Conservation (phyloP, 2,888 invertebrate genomes). For the Caradrina clavipalpis region DNA sequence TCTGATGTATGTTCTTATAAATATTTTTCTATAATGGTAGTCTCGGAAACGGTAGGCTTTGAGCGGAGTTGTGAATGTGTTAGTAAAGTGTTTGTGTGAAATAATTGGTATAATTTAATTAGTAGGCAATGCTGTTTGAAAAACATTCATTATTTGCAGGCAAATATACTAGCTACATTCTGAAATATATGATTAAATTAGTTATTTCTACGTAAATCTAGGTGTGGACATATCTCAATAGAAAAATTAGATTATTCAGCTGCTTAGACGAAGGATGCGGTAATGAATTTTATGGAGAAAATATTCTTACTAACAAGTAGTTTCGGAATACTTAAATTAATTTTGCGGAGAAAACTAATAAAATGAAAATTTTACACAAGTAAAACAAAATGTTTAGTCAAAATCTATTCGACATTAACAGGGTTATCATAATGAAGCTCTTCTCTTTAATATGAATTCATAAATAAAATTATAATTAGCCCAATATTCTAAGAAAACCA, state of each 20-base stretch:
- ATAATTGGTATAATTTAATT: slow-evolving; percentile 35
- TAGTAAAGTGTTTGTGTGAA: slow-evolving; percentile 32
- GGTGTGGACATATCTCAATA: slow-evolving; percentile 59
- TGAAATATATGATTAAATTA: slow-evolving; percentile 29
- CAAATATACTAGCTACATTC: slow-evolving; percentile 21
- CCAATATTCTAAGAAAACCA: slow-evolving; percentile 9
- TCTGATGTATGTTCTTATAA: slow-evolving; percentile 60
- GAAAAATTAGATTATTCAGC: slow-evolving; percentile 34
- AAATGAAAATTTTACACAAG: slow-evolving; percentile 15
- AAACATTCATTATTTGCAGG: slow-evolving; percentile 37
- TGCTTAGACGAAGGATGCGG: slow-evolving; percentile 26
- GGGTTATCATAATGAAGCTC: slow-evolving; percentile 9
- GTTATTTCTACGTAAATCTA: slow-evolving; percentile 41
- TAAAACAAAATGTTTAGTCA: slow-evolving; percentile 6
- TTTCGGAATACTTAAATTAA: not conserved
- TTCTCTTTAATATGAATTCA: not conserved
- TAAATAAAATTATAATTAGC: slow-evolving; percentile 18
- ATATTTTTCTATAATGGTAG: slow-evolving; percentile 62
- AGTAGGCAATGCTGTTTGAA: slow-evolving; percentile 44
- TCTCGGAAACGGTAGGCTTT: slow-evolving; percentile 53
- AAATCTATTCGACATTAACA: slow-evolving; percentile 10
- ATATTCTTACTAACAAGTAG: slow-evolving; percentile 34
- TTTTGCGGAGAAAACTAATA: not conserved
- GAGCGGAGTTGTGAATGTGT: slow-evolving; percentile 58
- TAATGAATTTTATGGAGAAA: slow-evolving; percentile 43